A percentile compares a stretch with the other conserved stretches of the same genome.
These are phyloP conservation scores for Pachydiplax longipennis DNA, from an alignment of 2,888 invertebrate species.

Conservation along the genomic window DNA sequence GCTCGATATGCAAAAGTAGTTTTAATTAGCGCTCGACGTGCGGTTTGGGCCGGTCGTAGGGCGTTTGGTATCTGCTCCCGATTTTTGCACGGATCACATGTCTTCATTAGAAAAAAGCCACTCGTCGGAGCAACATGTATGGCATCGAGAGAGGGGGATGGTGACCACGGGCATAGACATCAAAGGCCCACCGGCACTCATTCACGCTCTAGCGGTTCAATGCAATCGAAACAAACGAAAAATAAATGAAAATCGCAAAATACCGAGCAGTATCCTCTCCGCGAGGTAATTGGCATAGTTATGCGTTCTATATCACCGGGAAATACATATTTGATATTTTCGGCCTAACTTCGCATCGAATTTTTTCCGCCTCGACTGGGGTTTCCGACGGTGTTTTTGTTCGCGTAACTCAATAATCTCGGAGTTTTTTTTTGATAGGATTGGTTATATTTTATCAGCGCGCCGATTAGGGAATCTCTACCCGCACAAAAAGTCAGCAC, in stretches of 20 bases:
- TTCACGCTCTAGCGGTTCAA: background rate
- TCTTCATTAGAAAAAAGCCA: background rate
- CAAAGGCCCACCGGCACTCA: background rate
- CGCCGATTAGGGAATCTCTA: background rate
- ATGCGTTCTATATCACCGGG: background rate
- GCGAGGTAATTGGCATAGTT: conserved; percentile 1
- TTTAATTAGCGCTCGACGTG: background rate
- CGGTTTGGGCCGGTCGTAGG: background rate
- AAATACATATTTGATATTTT: background rate
- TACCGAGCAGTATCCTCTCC: background rate
- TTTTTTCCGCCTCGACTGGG: background rate
- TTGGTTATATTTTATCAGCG: background rate
- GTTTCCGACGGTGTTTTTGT: background rate
- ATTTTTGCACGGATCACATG: background rate
- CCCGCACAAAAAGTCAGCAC: background rate
- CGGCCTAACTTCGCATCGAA: background rate
- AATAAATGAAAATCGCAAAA: background rate
- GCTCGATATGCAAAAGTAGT: background rate
- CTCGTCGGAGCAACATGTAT: background rate
- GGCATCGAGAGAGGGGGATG: background rate
- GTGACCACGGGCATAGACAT: background rate
- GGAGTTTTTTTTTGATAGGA: background rate
- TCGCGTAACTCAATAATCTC: background rate
- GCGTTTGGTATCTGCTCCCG: background rate
- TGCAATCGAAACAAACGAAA: background rate